These are phyloP conservation scores for Cossypha niveicapilla DNA, from an alignment of 2,797 vertebrate species.

Conservation along the genomic window DNA sequence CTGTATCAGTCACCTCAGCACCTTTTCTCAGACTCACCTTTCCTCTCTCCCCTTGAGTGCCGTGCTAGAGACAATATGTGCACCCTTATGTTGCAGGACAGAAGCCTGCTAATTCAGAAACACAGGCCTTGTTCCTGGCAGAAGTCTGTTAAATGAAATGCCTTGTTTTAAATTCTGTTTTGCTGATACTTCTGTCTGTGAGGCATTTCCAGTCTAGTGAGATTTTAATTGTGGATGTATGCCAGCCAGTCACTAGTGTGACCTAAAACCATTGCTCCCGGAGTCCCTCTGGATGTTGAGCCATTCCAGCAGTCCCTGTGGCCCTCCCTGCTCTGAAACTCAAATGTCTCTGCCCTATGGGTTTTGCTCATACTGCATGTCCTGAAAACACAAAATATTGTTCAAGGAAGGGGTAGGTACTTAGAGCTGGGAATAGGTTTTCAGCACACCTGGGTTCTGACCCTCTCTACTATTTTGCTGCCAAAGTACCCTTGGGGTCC, in stretches of 20 bases:
- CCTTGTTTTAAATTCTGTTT: constrained; percentile 36
- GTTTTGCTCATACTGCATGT: not conserved
- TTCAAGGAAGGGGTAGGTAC: not conserved
- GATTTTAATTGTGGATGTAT: constrained; percentile 55
- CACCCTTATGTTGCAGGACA: not conserved
- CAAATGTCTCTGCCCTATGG: not conserved
- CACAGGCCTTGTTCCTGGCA: not conserved
- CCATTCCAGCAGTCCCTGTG: not conserved
- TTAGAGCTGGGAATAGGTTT: not conserved
- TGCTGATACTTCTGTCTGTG: constrained; percentile 67
- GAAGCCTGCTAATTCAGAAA: constrained; percentile 21
- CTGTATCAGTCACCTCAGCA: not conserved
- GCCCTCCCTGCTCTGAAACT: not conserved
- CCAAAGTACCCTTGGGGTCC: not conserved
- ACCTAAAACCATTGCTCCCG: not conserved
- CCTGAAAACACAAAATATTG: not conserved
- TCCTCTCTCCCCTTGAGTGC: not conserved
- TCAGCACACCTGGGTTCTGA: not conserved
- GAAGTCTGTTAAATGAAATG: constrained; percentile 14
- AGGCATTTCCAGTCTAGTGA: constrained; percentile 66
- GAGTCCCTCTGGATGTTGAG: not conserved
- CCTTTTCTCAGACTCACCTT: not conserved
- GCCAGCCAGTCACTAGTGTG: constrained; percentile 34
- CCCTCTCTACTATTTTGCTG: not conserved
- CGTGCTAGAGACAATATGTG: not conserved